phyloP scores from a whole-genome alignment of 2,113 vertebrate genomes.

The Epinephelus moara region DNA sequence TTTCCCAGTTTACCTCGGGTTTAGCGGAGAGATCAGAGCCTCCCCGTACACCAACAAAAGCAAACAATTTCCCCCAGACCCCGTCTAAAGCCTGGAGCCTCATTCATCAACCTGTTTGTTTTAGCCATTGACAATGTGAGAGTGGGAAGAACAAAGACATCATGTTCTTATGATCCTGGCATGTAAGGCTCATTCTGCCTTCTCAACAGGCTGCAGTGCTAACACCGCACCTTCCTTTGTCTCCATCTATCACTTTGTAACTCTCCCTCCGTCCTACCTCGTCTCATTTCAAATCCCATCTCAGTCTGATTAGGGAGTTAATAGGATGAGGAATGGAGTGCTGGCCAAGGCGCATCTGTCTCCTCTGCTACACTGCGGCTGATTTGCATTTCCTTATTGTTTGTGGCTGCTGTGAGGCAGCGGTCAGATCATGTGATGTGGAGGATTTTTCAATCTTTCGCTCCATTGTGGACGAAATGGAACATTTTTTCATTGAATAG shows the following conservation, averaged over 20 bases:
- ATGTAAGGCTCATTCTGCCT: slow-evolving; percentile 16
- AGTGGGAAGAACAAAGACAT: slow-evolving; percentile 47
- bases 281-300: slow-evolving; percentile 69
- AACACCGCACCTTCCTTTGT: slow-evolving; percentile 56
- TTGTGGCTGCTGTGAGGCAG: slow-evolving; percentile 12
- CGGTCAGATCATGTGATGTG: slow-evolving; percentile 8
- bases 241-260: slow-evolving; percentile 52
- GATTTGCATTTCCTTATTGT: slow-evolving; percentile 61
- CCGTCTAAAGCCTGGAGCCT: slow-evolving; percentile 14
- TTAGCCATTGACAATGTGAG: slow-evolving; percentile 13
- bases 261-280: slow-evolving; percentile 35
- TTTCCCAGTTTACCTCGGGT: neutral
- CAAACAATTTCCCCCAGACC: slow-evolving; percentile 6
- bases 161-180: slow-evolving; percentile 18
- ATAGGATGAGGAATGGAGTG: slow-evolving; percentile 76
- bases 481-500: neutral
- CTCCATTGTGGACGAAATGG: slow-evolving; percentile 11
- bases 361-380: slow-evolving; percentile 20
- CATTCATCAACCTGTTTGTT: slow-evolving; percentile 28
- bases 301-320: slow-evolving; percentile 74
- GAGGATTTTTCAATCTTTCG: slow-evolving; percentile 8
- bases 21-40: slow-evolving; percentile 1
- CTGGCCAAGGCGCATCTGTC: slow-evolving; percentile 48
- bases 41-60: slow-evolving; percentile 1
- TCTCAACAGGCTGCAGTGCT: neutral